Percentiles rank a stretch among this genome's conserved stretches.
These are phyloP conservation scores for Aplysina aerophoba DNA, from an alignment of 37 sponge, comb jelly and placozoan species.

Conservation along the genomic window DNA sequence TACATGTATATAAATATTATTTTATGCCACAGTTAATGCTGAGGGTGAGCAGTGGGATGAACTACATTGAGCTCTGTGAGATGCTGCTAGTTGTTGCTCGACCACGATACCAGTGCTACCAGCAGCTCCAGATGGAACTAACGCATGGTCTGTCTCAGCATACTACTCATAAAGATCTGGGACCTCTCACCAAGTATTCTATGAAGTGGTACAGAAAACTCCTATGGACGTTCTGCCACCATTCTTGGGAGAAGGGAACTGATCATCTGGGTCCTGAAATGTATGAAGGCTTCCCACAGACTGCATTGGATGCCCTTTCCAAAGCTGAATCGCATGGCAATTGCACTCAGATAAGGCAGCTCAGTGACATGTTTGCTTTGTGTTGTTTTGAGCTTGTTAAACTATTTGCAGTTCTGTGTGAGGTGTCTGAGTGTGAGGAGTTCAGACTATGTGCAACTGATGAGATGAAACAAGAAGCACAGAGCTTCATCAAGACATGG, in stretches of 20 bases:
- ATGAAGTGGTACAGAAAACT: not conserved
- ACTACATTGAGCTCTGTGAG: constrained; percentile 63
- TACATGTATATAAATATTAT: no score
- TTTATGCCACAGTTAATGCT: constrained; percentile 51
- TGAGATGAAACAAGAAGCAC: not conserved
- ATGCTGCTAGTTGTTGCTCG: constrained; percentile 42
- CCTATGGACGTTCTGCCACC: not conserved
- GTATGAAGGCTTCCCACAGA: no score
- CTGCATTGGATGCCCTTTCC: no score
- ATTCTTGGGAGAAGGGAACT: not conserved
- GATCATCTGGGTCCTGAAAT: no score
- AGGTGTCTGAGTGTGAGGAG: not conserved
- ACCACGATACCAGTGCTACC: constrained; percentile 29
- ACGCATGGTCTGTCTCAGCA: no score
- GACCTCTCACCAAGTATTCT: not conserved
- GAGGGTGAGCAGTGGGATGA: constrained; percentile 70
- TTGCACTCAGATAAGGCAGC: no score
- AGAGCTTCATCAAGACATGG: no score
- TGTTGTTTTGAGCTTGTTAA: not conserved
- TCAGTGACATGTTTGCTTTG: not conserved
- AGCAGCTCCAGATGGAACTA: not conserved
- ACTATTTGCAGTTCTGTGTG: not conserved
- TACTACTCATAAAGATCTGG: not conserved
- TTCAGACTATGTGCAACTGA: not conserved
- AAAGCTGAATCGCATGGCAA: no score